Evolutionary conservation across 2,888 invertebrate genomes (phyloP).

Genomic region (Smittia aterrima): DNA sequence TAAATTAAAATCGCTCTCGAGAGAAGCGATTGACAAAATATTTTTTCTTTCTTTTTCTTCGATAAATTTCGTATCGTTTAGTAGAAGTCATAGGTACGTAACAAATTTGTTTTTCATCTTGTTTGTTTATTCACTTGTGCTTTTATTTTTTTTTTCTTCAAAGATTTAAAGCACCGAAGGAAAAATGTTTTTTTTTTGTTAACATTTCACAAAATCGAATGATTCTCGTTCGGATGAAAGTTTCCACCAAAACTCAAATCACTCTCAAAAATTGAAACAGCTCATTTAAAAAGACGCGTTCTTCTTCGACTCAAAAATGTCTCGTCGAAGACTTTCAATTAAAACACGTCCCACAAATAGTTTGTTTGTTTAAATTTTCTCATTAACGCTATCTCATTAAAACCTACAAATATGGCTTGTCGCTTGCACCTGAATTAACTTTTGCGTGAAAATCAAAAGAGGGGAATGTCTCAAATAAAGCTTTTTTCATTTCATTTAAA

Average conservation of each 20-base stretch:
- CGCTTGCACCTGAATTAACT: neutral
- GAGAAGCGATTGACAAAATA: constrained; percentile 6
- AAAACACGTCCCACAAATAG: constrained; percentile 36
- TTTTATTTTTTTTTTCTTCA: neutral
- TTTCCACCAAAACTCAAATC: neutral
- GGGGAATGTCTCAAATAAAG: neutral
- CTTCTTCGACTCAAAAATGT: constrained; percentile 19
- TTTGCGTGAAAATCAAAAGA: neutral
- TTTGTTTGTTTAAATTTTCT: neutral
- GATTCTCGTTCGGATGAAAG: too few relatives aligned
- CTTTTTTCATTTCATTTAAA: neutral
- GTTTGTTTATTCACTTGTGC: neutral
- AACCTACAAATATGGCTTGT: neutral
- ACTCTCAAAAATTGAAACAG: neutral
- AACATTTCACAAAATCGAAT: constrained; percentile 14
- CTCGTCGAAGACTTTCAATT: constrained; percentile 28
- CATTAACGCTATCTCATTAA: constrained; percentile 12
- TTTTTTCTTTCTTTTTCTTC: neutral
- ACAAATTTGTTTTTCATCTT: constrained; percentile 9
- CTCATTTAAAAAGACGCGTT: constrained; percentile 35
- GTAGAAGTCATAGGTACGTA: constrained; percentile 16
- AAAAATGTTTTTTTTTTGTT: neutral
- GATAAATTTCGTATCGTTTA: constrained; percentile 1
- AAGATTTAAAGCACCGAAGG: constrained; percentile 17
- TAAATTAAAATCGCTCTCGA: neutral